Evolutionary conservation across 1,140 invertebrate genomes (phyloP), one percentile per base, ranked within the genome.

Genomic region (Zophobas atratus): DNA sequence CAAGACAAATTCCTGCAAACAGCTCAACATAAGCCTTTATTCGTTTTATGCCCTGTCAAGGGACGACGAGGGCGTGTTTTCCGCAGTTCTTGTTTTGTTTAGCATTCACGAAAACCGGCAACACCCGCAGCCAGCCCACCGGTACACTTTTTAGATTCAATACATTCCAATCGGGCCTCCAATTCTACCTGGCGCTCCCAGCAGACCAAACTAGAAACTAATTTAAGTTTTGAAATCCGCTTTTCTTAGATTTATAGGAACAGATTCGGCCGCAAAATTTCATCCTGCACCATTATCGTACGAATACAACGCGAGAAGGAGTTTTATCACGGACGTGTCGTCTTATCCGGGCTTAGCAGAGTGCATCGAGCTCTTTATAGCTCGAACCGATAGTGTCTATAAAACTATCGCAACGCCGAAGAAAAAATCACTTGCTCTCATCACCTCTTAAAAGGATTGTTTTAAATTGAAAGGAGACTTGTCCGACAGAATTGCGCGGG

Each of bases 191-290:
- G 73, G 51, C 60, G 55, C 8, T 75, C 73, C 77, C 73, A 67
- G 20, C 57, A 67, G 73, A 71, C 77, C 63, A 70, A 76, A 75
- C 73, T 71, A 75, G 77, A 79, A 79, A 75, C 77, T 76, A 79
- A 76, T 79, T 76, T 78, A 78, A 78, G 77, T 78, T 78, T 78
- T 78, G 77, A 78, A 78, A 78, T 78, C 71, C 70, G 77, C 67
- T 78, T 78, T 70, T 70, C 34, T 67, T 46, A 70, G 77, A 78
- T 78, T 78, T 78, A 78, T 78, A 57, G 48, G 35, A 60, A 73
- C 71, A 56, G 51, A 56, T 73, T 56, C 55, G 34, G 32, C 55
- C 55, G 71, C 55, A 73, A 73, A 73, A 73, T 73, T 56, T 56
- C 71, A 67, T 63, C 57, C 57, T 6, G 36, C 33, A 51, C 70